Evolutionary conservation across 2,797 vertebrate species (phyloP).

Genomic region (Champsocephalus esox): DNA sequence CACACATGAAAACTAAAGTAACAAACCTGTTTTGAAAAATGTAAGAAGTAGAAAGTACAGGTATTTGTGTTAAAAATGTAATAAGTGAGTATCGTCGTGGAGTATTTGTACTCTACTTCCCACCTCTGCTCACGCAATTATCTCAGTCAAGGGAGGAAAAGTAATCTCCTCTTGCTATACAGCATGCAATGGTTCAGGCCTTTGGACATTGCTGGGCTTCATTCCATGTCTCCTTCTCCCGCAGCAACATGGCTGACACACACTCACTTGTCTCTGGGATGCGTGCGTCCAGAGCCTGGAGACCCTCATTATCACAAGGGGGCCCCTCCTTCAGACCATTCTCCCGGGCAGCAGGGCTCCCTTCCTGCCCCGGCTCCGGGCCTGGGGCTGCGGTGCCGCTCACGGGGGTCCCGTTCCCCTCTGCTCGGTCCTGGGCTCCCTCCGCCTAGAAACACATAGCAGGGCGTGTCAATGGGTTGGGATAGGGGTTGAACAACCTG

Average conservation of each 20-base stretch:
- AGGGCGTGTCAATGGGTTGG: slow-evolving; percentile 79
- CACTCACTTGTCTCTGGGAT: slow-evolving; percentile 99
- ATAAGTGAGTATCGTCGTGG: too few species aligned
- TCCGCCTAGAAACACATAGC: slow-evolving; percentile 90
- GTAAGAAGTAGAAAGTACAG: too few species aligned
- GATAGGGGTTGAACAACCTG: slow-evolving; percentile 75
- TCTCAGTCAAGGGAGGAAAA: neutral
- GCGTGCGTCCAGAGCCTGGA: slow-evolving; percentile 90
- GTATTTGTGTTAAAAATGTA: too few species aligned
- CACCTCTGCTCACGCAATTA: too few species aligned
- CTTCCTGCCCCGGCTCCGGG: slow-evolving; percentile 66
- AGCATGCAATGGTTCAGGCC: too few species aligned
- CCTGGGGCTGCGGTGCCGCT: slow-evolving; percentile 73
- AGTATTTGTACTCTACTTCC: too few species aligned
- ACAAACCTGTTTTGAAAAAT: too few species aligned
- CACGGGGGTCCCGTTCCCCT: slow-evolving; percentile 79
- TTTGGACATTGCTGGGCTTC: too few species aligned
- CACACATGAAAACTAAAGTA: too few species aligned
- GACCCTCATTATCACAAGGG: slow-evolving; percentile 83
- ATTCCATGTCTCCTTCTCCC: too few species aligned
- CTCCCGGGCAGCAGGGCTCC: slow-evolving; percentile 82
- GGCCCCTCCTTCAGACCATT: slow-evolving; percentile 88
- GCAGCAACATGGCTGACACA: slow-evolving; percentile 61
- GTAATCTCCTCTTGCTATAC: neutral
- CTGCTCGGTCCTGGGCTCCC: slow-evolving; percentile 82